phyloP scores from a whole-genome alignment of 2,797 vertebrate genomes.

The Galago senegalensis region DNA sequence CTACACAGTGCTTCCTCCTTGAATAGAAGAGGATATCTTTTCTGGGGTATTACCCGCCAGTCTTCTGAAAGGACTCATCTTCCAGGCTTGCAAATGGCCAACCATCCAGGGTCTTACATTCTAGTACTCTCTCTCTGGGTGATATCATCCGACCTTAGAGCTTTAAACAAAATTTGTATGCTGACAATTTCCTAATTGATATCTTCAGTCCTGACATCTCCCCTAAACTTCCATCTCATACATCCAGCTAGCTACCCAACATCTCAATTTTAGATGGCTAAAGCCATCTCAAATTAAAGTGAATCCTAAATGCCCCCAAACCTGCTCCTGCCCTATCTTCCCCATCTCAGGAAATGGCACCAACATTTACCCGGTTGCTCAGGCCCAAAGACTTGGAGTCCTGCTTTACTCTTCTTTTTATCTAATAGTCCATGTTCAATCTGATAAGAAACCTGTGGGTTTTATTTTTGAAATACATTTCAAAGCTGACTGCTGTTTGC shows the following conservation, averaged over 20 bases:
- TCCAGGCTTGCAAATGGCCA: neutral
- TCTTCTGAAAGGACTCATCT: neutral
- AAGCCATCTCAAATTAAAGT: slow-evolving; percentile 57
- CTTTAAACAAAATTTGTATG: slow-evolving; percentile 46
- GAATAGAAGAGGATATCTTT: neutral
- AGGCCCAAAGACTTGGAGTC: neutral
- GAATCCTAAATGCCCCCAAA: slow-evolving; percentile 13
- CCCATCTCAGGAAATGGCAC: slow-evolving; percentile 32
- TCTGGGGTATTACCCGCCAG: neutral
- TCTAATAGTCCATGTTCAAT: neutral
- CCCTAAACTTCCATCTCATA: slow-evolving; percentile 61
- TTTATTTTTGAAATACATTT: slow-evolving; percentile 50
- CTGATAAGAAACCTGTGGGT: neutral
- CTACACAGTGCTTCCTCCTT: neutral
- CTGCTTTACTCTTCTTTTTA: neutral
- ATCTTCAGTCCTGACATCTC: slow-evolving; percentile 60
- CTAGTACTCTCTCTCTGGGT: neutral
- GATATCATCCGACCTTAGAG: slow-evolving; percentile 48
- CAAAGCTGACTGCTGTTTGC: slow-evolving; percentile 50
- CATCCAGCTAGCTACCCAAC: slow-evolving; percentile 65
- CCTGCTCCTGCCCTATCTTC: neutral
- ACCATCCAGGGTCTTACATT: neutral
- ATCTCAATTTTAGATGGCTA: slow-evolving; percentile 52
- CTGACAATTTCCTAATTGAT: slow-evolving; percentile 73
- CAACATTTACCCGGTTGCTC: neutral